Evolutionary conservation across 2,113 vertebrate genomes (phyloP), one percentile per base, ranked within the genome.

Genomic region (Sceloporus undulatus): DNA sequence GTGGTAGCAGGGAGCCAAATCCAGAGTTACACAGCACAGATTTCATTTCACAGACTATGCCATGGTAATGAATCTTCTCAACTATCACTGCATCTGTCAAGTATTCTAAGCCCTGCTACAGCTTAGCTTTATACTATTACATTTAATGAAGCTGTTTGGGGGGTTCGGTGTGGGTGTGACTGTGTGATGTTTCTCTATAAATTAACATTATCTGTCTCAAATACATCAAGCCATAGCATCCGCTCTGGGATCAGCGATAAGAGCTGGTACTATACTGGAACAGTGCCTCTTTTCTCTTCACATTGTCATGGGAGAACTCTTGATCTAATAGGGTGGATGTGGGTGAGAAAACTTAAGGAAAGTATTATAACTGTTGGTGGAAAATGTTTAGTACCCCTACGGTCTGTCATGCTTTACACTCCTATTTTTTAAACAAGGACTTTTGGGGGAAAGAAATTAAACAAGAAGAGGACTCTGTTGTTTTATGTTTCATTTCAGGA

Each of bases 301-400:
- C 48, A 48, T 48, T 48, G 2, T 48, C 48, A 87, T 0, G 87
- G n/a, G 19, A 23, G 23, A 42, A 77, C 25, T 23, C 75, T 74
- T 21, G 66, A 68, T n/a, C 11, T 42, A 21, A 25, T 42, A 23
- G 9, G 23, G 4, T 52, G 1, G 21, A 73, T 23, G 74, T 38
- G 6, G 1, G 25, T 9, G 75, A 11, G 19, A 52, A 77, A 25
- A 77, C 9, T 77, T 52, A 25, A 77, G 48, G 48, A 48, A 48
- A 48, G 7, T 48, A 48, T 48, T 48, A 48, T 48, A 42, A 7
- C 7, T 23, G 40, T 48, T 48, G 40, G 11, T 71, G 16, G 73
- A 85, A 82, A 66, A 81, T 0, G 0, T 66, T 38, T 87, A 21
- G 54, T 3, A 91, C 1, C 52, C 87, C 34, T 79, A 92, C 59